Base-by-base conservation (phyloP, 2,797 vertebrate genomes). In the Myioborus melanocephalus region DNA sequence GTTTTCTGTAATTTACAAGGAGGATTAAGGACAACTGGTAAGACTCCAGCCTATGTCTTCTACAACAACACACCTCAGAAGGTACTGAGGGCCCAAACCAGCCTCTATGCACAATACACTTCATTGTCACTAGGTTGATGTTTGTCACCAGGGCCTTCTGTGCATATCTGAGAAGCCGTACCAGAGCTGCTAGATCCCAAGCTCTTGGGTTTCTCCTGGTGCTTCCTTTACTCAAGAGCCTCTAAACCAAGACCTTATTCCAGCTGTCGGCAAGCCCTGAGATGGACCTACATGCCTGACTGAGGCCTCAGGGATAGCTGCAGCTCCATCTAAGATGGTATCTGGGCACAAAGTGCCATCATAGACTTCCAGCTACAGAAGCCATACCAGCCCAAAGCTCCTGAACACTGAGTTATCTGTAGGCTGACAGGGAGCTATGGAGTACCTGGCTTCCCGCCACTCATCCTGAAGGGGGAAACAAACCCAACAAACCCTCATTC, bases 201-300 rank as follows among this genome's bases (percentile, higher is more conserved):
- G 26, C 26, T 56, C n/a, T 30, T 28, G 2, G 14, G 13, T 24
- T 71, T 70, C 41, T 69, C 56, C 32, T 30, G 5, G 10, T 28
- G 37, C 60, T 69, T 19, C 26, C 59, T 14, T 7, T 28, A 6
- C 14, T 52, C 6, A 24, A 18, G 32, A 3, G 15, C 18, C 53
- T 82, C 34, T 41, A 56, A 64, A 30, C 5, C 14, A 46, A 9
- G 13, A 19, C 10, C 3, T 34, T 16, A 9, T 8, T 19, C 35
- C 52, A 41, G 47, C 59, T 27, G 28, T 6, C 1, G 0, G 17
- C 55, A 91, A 63, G 28, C 18, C 37, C 34, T 0, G 0, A 30
- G 15, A 76, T 2, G 10, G 27, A 28, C 30, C 14, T 0, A n/a
- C 0, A 0, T 3, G 0, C 49, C 16, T 7, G 22, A 30, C 28